A percentile compares a stretch with the other conserved stretches of the same genome.
Evolutionary conservation across 1,140 invertebrate genomes (phyloP).

Genomic region (Teleogryllus occipitalis): DNA sequence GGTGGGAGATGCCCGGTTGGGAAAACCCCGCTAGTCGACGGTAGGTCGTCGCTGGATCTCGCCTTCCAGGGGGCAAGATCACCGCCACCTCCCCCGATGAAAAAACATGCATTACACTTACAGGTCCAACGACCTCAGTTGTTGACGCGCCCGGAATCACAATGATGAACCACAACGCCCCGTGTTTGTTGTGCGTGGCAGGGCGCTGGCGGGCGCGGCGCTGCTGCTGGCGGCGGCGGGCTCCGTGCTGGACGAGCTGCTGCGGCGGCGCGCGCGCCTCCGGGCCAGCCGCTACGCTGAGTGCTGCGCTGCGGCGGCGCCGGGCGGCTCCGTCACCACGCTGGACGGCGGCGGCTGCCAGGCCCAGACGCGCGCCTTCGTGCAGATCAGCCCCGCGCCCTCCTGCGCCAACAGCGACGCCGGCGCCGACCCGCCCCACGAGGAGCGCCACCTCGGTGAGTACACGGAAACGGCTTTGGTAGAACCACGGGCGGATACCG

Average conservation of each 20-base stretch:
- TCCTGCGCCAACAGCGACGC: background rate
- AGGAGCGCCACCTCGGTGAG: background rate
- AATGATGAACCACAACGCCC: too few species aligned
- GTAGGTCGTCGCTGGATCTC: too few species aligned
- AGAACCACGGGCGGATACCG: too few species aligned
- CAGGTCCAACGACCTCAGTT: too few species aligned
- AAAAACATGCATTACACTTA: too few species aligned
- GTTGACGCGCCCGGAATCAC: too few species aligned
- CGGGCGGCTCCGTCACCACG: background rate
- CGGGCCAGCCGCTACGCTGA: background rate
- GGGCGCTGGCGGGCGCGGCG: background rate
- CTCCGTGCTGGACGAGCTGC: background rate
- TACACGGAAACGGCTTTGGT: background rate
- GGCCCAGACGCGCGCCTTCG: background rate
- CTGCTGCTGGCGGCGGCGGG: background rate
- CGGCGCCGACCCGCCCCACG: background rate
- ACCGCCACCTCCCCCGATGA: too few species aligned
- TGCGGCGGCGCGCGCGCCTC: background rate
- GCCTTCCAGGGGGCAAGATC: too few species aligned
- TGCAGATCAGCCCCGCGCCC: background rate
- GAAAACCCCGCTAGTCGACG: too few species aligned
- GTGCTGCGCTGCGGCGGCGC: background rate
- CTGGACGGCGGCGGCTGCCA: background rate
- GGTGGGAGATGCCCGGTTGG: too few species aligned
- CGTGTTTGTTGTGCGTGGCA: too few species aligned